These are phyloP conservation scores for Catocala fraxini DNA, from an alignment of 2,888 invertebrate species.

Conservation along the genomic window DNA sequence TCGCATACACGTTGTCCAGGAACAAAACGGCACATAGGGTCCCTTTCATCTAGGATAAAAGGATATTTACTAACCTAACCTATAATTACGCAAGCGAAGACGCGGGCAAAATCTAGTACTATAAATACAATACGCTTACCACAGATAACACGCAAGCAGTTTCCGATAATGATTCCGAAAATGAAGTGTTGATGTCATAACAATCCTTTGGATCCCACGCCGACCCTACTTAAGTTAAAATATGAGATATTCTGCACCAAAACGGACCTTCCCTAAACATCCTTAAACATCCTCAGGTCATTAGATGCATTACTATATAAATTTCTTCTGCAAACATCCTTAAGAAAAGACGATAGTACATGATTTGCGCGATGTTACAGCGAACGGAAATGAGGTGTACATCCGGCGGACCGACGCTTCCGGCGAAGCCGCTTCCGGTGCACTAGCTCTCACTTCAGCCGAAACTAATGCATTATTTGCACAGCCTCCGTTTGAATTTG, in stretches of 20 bases:
- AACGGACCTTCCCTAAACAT: not conserved
- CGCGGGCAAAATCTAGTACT: too few species aligned
- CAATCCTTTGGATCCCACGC: not conserved
- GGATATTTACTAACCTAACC: too few species aligned
- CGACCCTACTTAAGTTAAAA: not conserved
- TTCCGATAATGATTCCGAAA: too few species aligned
- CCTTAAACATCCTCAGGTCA: slow-evolving; percentile 1
- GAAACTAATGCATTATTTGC: slow-evolving; percentile 45
- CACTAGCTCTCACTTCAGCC: slow-evolving; percentile 31
- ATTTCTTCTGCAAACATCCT: slow-evolving; percentile 10
- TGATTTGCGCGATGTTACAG: slow-evolving; percentile 40
- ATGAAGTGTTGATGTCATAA: not conserved
- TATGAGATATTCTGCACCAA: not conserved
- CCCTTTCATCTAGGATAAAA: too few species aligned
- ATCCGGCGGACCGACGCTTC: slow-evolving; percentile 66
- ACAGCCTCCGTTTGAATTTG: slow-evolving; percentile 20
- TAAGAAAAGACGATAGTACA: slow-evolving; percentile 13
- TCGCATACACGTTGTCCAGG: too few species aligned
- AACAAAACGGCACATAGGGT: too few species aligned
- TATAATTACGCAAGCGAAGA: too few species aligned
- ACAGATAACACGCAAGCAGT: too few species aligned
- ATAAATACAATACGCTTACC: too few species aligned
- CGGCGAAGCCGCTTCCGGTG: slow-evolving; percentile 58
- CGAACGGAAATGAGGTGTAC: slow-evolving; percentile 71
- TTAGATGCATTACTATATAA: slow-evolving; percentile 5